Evolutionary conservation across 1,140 invertebrate genomes (phyloP), one percentile per base, ranked within the genome.

Genomic region (Mercenaria mercenaria): DNA sequence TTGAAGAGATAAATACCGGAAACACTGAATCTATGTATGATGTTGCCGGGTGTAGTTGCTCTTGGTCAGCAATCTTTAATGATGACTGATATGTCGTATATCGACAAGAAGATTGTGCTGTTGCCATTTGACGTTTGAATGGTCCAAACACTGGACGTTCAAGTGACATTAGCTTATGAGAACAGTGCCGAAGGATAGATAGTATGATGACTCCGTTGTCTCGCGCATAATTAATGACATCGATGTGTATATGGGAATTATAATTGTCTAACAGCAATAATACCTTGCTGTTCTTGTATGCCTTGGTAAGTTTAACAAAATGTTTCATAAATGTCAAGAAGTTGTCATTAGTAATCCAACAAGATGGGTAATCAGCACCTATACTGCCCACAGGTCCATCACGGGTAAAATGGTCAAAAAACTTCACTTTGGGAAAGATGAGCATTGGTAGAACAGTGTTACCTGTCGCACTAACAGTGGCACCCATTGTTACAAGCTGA

Each of bases 281-380:
- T 11, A 93, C 87, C n/a, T 67, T 83, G 43, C n/a, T 83, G 10
- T 83, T 59, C 34, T 39, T 34, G 1, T 26, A 34, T 47, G 47
- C 61, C 61, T 67, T 86, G 37, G 59, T 32, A 32, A 59, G 41
- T 47, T 88, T 88, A 56, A 39, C 69, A 85, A 97, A 96, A 92
- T 96, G 92, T 84, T 95, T 77, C 91, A 97, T 91, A 37, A 96
- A 96, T 93, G 96, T 92, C 43, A 96, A 32, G 94, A 97, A 97
- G 89, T 95, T 90, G 23, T 93, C 88, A 79, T 93, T 92, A 20
- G 93, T 50, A 13, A 93, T 20, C 0, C n/a, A n/a, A n/a, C n/a
- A n/a, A 93, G 23, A 10, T 93, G 79, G 11, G 92, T 83, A 20
- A 41, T 82, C 64, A 13, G 61, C n/a, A 61, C 79, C 37, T 34